Conservation (phyloP, 2,888 invertebrate species). For the Endotricha flammealis region DNA sequence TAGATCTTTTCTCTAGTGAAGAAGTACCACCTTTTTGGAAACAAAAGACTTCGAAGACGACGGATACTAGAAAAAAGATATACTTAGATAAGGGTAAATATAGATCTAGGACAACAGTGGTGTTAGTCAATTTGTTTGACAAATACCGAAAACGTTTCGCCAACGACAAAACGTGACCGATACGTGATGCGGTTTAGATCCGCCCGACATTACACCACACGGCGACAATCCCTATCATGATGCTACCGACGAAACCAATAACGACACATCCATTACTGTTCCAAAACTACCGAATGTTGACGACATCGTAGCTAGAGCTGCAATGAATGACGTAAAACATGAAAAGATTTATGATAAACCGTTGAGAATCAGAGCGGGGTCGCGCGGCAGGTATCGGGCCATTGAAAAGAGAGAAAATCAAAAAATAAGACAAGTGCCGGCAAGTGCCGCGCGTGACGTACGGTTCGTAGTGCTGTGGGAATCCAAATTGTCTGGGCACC, state of each 20-base stretch:
- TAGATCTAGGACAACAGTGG: not conserved
- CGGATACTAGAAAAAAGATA: no score
- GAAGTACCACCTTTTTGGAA: no score
- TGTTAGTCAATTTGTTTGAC: slow-evolving; percentile 5
- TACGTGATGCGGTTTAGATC: slow-evolving; percentile 1
- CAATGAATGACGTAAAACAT: not conserved
- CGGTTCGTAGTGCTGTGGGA: not conserved
- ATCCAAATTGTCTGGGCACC: not conserved
- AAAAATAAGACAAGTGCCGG: not conserved
- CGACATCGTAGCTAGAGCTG: not conserved
- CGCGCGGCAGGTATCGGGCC: not conserved
- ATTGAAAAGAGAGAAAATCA: not conserved
- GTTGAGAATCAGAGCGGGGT: not conserved
- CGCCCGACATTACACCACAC: not conserved
- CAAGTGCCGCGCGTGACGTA: not conserved
- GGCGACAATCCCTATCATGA: no score
- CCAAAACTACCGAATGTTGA: not conserved
- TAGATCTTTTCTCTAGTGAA: no score
- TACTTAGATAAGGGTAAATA: no score
- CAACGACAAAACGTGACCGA: slow-evolving; percentile 6
- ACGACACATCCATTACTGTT: not conserved
- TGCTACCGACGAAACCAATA: not conserved
- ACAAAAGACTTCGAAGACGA: no score
- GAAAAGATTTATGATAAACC: not conserved
- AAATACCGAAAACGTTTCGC: slow-evolving; percentile 1